Conservation (phyloP, 2,888 invertebrate species). For the Parelbella ahira region DNA sequence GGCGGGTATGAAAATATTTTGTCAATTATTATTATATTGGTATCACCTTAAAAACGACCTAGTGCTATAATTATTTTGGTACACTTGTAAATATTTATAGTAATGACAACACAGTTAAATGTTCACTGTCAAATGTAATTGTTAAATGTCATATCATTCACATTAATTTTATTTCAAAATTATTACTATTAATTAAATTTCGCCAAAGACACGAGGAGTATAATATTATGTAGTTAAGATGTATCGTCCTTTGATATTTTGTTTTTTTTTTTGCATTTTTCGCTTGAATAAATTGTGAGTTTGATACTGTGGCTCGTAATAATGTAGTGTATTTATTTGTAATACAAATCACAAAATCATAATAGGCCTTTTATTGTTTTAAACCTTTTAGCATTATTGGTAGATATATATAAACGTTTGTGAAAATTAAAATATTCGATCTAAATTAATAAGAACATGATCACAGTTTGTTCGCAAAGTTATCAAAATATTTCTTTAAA, state of each 20-base stretch:
- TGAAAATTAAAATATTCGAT: too few relatives aligned
- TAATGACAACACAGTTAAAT: conserved; percentile 13
- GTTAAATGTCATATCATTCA: too few relatives aligned
- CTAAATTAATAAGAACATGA: too few relatives aligned
- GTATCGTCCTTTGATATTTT: too few relatives aligned
- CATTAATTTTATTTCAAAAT: conserved; percentile 30
- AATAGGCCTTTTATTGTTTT: conserved; percentile 27
- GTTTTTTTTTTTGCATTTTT: conserved; percentile 38
- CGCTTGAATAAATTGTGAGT: conserved; percentile 43
- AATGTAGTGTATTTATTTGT: conserved; percentile 69
- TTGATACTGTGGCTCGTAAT: conserved; percentile 36
- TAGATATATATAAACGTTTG: too few relatives aligned
- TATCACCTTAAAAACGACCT: not conserved
- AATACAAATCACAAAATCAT: conserved; percentile 46
- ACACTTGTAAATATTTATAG: conserved; percentile 40
- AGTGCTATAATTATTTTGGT: conserved; percentile 28
- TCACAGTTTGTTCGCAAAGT: too few relatives aligned
- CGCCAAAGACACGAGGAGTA: conserved; percentile 41
- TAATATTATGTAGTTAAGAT: too few relatives aligned
- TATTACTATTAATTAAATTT: conserved; percentile 33
- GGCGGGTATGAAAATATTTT: not conserved
- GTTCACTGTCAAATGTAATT: too few relatives aligned
- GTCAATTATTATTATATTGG: not conserved
- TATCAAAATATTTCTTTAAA: too few relatives aligned
- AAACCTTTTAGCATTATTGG: too few relatives aligned